phyloP scores from a whole-genome alignment of 2,888 invertebrate species.

The Hydraecia micacea region DNA sequence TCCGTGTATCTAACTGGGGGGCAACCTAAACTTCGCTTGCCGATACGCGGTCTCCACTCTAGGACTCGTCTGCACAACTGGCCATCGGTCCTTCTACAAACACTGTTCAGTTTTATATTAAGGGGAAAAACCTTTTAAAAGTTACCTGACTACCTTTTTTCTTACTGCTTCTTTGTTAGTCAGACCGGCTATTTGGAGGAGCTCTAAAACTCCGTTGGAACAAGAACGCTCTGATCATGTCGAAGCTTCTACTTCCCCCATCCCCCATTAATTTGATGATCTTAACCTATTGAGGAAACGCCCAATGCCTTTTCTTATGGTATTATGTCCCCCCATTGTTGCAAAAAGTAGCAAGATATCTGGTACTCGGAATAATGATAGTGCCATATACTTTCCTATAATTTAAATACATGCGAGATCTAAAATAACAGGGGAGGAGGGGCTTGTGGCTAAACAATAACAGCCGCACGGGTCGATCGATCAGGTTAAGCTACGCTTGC shows the following conservation, averaged over 20 bases:
- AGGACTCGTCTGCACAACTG: no score
- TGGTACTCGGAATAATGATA: no score
- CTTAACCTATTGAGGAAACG: no score
- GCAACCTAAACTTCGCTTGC: no score
- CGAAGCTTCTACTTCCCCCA: neutral
- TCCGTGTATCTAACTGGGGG: neutral
- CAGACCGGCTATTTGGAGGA: neutral
- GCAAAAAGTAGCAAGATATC: no score
- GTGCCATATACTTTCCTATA: no score
- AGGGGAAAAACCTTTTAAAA: neutral
- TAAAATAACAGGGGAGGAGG: no score
- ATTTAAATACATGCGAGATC: no score
- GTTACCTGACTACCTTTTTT: neutral
- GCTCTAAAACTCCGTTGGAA: neutral
- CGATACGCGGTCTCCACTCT: no score
- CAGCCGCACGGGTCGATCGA: no score
- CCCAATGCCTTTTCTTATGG: neutral
- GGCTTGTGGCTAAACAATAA: no score
- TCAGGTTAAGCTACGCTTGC: no score
- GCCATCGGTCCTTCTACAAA: neutral
- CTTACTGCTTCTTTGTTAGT: neutral
- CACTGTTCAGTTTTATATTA: neutral
- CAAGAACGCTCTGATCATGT: neutral
- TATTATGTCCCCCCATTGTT: neutral
- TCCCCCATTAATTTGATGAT: neutral